phyloP scores from a whole-genome alignment of 2,888 invertebrate species.

The Archips crataeganus region DNA sequence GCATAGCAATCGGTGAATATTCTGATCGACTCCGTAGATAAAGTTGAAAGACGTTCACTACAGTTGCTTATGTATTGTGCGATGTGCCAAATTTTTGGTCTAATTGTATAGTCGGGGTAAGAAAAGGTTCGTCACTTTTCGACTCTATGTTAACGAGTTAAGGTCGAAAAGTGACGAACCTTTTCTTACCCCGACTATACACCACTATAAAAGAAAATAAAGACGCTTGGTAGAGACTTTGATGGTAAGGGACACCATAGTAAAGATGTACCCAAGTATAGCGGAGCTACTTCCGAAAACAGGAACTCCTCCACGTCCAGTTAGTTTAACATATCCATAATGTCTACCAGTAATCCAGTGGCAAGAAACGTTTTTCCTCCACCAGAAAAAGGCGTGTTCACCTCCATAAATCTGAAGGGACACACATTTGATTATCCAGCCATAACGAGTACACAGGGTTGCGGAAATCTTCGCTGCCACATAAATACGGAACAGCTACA shows the following conservation, averaged over 20 bases:
- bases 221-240: neutral
- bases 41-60: neutral
- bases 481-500: constrained; percentile 28
- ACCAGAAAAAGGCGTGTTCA: constrained; percentile 28
- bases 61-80: neutral
- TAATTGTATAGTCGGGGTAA: no score
- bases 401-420: constrained; percentile 25
- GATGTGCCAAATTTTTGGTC: neutral
- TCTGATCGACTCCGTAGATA: neutral
- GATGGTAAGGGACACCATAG: neutral
- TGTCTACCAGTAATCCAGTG: constrained; percentile 5
- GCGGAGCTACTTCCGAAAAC: neutral
- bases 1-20: neutral
- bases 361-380: constrained; percentile 18
- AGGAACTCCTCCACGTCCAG: neutral
- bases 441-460: constrained; percentile 19
- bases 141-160: no score
- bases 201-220: neutral
- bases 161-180: no score
- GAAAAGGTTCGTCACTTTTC: no score
- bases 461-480: constrained; percentile 15
- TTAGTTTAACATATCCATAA: constrained; percentile 8
- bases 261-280: neutral
- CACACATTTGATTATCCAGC: constrained; percentile 35
- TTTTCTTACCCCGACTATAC: no score